Conservation (phyloP, 1,140 invertebrate species). For the Teleopsis dalmanni region DNA sequence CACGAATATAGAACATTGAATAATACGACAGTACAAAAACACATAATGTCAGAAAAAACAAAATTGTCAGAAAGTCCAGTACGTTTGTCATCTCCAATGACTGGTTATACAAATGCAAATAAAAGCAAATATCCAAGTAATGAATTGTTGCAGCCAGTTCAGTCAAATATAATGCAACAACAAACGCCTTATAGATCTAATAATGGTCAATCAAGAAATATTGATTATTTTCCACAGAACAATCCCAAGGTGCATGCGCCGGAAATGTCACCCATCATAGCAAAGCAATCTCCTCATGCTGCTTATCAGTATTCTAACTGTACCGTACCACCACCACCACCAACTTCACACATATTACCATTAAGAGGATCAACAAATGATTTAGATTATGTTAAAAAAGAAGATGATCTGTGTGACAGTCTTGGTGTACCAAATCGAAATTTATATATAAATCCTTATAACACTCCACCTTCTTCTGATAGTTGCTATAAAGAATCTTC, state of each 20-base stretch:
- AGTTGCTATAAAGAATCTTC: slow-evolving; percentile 11
- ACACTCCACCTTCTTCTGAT: slow-evolving; percentile 13
- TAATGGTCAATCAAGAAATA: too few relatives aligned
- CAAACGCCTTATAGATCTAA: too few relatives aligned
- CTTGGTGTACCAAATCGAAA: not conserved
- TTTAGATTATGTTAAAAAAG: slow-evolving; percentile 4
- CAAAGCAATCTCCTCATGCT: slow-evolving; percentile 8
- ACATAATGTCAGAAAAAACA: not conserved
- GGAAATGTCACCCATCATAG: slow-evolving; percentile 8
- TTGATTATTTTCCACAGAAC: too few relatives aligned
- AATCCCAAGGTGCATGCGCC: slow-evolving; percentile 7
- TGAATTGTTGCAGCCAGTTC: too few relatives aligned
- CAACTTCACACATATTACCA: slow-evolving; percentile 1
- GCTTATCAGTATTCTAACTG: slow-evolving; percentile 13
- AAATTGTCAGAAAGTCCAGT: slow-evolving; percentile 5
- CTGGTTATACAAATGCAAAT: too few relatives aligned
- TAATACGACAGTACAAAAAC: not conserved
- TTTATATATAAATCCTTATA: slow-evolving; percentile 35
- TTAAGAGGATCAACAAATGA: not conserved
- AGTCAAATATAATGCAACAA: too few relatives aligned
- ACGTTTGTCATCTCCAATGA: too few relatives aligned
- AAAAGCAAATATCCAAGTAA: too few relatives aligned
- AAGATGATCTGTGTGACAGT: slow-evolving; percentile 1
- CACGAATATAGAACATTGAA: too few relatives aligned
- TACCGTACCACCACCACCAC: slow-evolving; percentile 6